A percentile compares a stretch with the other conserved stretches of the same genome.
Evolutionary conservation across 2,888 invertebrate species (phyloP).

Genomic region (Seira sanloemensis): DNA sequence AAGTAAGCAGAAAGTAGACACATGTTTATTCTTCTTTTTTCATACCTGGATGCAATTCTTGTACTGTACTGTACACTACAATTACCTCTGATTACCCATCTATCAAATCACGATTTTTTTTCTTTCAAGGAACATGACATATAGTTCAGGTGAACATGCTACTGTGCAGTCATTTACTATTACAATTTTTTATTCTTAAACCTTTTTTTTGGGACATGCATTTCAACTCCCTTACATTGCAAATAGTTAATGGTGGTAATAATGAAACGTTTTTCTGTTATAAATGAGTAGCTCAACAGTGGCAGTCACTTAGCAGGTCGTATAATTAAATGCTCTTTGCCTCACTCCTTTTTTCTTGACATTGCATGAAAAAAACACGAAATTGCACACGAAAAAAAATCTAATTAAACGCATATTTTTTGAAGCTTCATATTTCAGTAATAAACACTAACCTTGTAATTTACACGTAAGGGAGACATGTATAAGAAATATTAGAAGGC

Average conservation of each 20-base stretch:
- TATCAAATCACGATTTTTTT: slow-evolving; percentile 38
- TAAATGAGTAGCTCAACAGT: background rate
- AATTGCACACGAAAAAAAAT: slow-evolving; percentile 26
- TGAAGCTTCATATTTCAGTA: background rate
- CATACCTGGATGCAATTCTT: background rate
- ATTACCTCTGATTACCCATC: slow-evolving; percentile 56
- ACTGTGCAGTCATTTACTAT: slow-evolving; percentile 31
- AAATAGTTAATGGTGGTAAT: background rate
- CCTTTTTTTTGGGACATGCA: no score
- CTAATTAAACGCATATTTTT: slow-evolving; percentile 27
- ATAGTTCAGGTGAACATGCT: slow-evolving; percentile 45
- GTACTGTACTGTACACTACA: slow-evolving; percentile 36
- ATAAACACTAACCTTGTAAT: slow-evolving; percentile 52
- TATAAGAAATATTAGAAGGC: background rate
- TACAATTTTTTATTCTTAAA: background rate
- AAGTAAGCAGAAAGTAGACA: background rate
- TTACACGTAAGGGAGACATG: slow-evolving; percentile 47
- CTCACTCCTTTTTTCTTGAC: slow-evolving; percentile 14
- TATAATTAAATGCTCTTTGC: slow-evolving; percentile 29
- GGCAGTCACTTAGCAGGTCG: slow-evolving; percentile 30
- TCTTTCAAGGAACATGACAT: slow-evolving; percentile 42
- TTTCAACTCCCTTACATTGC: background rate
- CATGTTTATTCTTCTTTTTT: slow-evolving; percentile 16
- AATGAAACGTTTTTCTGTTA: background rate
- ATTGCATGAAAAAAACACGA: slow-evolving; percentile 18